A percentile compares a stretch with the other conserved stretches of the same genome.
Evolutionary conservation across 2,797 vertebrate genomes (phyloP).

Genomic region (Falco concolor): DNA sequence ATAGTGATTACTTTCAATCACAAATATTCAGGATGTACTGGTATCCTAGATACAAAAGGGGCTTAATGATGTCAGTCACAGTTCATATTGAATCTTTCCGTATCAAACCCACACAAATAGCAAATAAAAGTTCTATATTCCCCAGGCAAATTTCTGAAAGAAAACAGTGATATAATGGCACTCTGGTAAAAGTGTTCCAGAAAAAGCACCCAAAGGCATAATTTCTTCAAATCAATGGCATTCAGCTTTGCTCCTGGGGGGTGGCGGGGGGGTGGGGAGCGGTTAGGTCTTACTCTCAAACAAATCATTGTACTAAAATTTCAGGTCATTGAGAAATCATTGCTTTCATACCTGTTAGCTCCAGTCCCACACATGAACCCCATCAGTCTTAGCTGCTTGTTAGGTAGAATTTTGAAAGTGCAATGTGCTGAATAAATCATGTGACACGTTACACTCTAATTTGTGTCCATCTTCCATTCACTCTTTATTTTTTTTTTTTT

Average conservation of each 20-base stretch:
- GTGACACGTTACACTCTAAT: neutral
- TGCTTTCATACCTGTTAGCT: constrained; percentile 5
- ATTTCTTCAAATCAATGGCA: constrained; percentile 49
- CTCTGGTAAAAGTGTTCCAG: neutral
- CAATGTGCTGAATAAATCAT: neutral
- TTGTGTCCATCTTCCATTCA: constrained; percentile 8
- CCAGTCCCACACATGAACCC: constrained; percentile 10
- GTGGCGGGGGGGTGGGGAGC: too few relatives aligned
- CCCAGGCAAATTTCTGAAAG: neutral
- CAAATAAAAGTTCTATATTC: constrained; percentile 11
- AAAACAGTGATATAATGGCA: constrained; percentile 22
- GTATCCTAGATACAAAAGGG: constrained; percentile 21
- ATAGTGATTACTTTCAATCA: neutral
- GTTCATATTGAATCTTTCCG: neutral
- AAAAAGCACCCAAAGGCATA: constrained; percentile 4
- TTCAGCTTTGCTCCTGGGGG: neutral
- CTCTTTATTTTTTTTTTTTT: neutral
- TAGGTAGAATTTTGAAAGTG: constrained; percentile 17
- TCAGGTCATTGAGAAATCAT: neutral
- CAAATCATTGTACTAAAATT: constrained; percentile 32
- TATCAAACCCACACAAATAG: neutral
- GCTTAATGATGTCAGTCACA: neutral
- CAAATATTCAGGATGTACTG: neutral
- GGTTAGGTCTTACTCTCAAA: neutral
- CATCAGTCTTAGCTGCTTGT: neutral